phyloP scores from a whole-genome alignment of 37 sponge, comb jelly and placozoan species.

The Ianthella basta region DNA sequence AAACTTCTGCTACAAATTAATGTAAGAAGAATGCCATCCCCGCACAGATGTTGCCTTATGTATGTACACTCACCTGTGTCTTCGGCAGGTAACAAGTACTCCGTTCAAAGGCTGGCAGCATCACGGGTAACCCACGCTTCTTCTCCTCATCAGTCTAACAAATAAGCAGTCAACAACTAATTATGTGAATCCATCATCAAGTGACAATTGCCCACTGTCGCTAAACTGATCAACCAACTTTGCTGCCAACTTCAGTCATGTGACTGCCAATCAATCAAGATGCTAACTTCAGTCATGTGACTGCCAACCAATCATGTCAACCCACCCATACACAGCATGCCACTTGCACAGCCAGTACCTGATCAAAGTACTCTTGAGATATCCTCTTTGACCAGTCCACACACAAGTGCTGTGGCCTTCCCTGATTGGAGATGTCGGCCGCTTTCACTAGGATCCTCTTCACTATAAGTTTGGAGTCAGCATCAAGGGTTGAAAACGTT shows the following conservation, averaged over 20 bases:
- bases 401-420: conserved; percentile 64
- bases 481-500: background rate
- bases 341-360: conserved; percentile 60
- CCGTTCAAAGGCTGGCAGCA: conserved; percentile 83
- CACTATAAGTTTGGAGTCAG: conserved; percentile 22
- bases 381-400: conserved; percentile 81
- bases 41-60: no score
- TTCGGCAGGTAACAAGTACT: conserved; percentile 75
- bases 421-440: conserved; percentile 89
- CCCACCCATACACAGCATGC: no score
- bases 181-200: no score
- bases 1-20: no score
- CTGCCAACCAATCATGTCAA: no score
- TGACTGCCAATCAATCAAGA: no score
- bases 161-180: background rate
- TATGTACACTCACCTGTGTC: conserved; percentile 69
- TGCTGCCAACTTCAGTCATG: no score
- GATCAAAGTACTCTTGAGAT: conserved; percentile 81
- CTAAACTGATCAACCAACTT: no score
- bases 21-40: no score
- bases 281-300: no score
- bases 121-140: conserved; percentile 59
- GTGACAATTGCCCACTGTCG: no score
- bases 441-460: conserved; percentile 86
- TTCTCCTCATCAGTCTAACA: conserved; percentile 84